Conservation (phyloP, 2,888 invertebrate genomes). For the Epinotia brunnichana region DNA sequence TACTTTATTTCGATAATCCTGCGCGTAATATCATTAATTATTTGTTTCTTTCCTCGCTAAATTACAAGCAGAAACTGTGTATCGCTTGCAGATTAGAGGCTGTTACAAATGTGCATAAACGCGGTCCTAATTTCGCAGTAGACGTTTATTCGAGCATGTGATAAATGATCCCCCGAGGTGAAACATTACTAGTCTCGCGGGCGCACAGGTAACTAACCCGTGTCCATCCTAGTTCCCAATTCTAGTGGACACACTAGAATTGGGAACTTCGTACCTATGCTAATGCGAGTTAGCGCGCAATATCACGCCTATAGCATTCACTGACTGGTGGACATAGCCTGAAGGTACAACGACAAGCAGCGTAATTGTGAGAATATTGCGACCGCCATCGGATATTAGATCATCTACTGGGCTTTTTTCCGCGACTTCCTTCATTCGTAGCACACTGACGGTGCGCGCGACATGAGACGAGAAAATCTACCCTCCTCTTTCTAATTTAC, state of each 20-base stretch:
- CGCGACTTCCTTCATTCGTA: too few species aligned
- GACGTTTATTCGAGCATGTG: not conserved
- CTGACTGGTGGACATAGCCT: not conserved
- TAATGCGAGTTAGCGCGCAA: not conserved
- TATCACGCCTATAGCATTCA: not conserved
- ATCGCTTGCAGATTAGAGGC: not conserved
- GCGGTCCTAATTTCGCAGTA: not conserved
- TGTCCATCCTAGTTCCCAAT: constrained; percentile 1
- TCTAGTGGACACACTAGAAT: too few species aligned
- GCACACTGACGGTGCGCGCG: too few species aligned
- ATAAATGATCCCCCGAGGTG: constrained; percentile 17
- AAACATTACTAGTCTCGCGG: constrained; percentile 5
- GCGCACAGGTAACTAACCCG: not conserved
- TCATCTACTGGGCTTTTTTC: too few species aligned
- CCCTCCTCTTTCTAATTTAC: too few species aligned
- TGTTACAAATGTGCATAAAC: not conserved
- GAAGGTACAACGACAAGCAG: not conserved
- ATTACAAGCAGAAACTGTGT: not conserved
- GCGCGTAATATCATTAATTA: not conserved
- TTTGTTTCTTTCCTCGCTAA: not conserved
- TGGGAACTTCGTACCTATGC: not conserved
- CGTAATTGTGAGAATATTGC: not conserved
- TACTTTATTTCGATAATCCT: not conserved
- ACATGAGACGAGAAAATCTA: too few species aligned
- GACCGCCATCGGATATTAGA: not conserved